Percentiles rank a stretch among this genome's conserved stretches.
Evolutionary conservation across 2,797 vertebrate species (phyloP).

Genomic region (Cossypha heuglini): DNA sequence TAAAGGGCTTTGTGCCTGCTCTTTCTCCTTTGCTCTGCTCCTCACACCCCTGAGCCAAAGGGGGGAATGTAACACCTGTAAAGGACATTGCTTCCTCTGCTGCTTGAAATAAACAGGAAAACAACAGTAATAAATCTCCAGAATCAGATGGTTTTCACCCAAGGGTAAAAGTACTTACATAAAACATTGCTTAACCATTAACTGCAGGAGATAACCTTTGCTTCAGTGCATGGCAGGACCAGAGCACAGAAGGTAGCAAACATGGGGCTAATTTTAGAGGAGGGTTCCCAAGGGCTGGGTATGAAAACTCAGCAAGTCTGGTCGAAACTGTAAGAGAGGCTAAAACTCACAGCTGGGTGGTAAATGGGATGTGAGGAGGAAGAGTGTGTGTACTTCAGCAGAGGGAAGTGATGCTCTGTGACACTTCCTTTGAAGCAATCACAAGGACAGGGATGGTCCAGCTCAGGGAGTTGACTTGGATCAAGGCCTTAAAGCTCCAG

Average conservation of each 20-base stretch:
- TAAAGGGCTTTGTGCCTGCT: not conserved
- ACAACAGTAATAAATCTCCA: not conserved
- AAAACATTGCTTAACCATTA: slow-evolving; percentile 49
- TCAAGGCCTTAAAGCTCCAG: not conserved
- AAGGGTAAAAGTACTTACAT: slow-evolving; percentile 20
- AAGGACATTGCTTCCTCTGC: not conserved
- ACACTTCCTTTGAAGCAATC: not conserved
- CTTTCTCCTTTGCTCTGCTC: not conserved
- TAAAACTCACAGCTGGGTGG: not conserved
- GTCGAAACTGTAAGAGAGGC: not conserved
- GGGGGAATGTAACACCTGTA: not conserved
- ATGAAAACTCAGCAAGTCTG: not conserved
- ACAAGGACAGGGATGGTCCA: not conserved
- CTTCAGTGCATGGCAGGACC: not conserved
- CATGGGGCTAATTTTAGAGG: not conserved
- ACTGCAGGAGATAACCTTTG: slow-evolving; percentile 42
- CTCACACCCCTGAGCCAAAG: not conserved
- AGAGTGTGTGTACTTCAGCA: not conserved
- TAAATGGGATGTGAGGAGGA: not conserved
- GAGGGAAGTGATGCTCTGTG: not conserved
- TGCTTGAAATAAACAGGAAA: not conserved
- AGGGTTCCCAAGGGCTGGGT: not conserved
- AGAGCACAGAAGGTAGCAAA: not conserved
- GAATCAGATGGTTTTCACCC: not conserved
- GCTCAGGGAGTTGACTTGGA: not conserved